These are phyloP conservation scores for Phocoena sinus DNA, from an alignment of 2,113 vertebrate species.

Conservation along the genomic window DNA sequence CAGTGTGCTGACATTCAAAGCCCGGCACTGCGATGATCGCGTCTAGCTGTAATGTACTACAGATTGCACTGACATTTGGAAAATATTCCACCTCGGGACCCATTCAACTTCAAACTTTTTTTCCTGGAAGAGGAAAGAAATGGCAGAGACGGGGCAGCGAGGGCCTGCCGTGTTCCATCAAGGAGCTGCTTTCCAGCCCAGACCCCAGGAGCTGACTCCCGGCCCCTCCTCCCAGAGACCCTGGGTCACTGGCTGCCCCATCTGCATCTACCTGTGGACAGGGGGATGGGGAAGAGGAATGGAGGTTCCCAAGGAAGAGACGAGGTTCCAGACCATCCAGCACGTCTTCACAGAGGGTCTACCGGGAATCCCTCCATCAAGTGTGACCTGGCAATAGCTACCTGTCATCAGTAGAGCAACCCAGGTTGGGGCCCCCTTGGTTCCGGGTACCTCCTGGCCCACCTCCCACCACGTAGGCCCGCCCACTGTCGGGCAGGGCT, in stretches of 20 bases:
- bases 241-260: background rate
- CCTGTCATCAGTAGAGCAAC: background rate
- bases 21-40: slow-evolving; percentile 75
- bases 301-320: background rate
- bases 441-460: background rate
- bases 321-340: background rate
- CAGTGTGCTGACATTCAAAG: slow-evolving; percentile 80
- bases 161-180: background rate
- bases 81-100: slow-evolving; percentile 80
- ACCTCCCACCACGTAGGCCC: fast-evolving
- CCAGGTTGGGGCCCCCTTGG: fast-evolving
- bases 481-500: background rate
- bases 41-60: slow-evolving; percentile 79
- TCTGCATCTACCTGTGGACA: background rate
- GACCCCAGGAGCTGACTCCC: background rate
- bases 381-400: fast-evolving
- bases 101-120: slow-evolving; percentile 77
- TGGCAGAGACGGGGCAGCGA: background rate
- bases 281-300: fast-evolving
- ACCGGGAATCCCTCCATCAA: fast-evolving
- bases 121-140: slow-evolving; percentile 65
- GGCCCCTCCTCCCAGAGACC: background rate
- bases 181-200: background rate
- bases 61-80: slow-evolving; percentile 84
- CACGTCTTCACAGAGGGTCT: background rate